A percentile compares a stretch with the other conserved stretches of the same genome.
Conservation (phyloP, 1,140 invertebrate genomes). For the Scaptomyza hsui region DNA sequence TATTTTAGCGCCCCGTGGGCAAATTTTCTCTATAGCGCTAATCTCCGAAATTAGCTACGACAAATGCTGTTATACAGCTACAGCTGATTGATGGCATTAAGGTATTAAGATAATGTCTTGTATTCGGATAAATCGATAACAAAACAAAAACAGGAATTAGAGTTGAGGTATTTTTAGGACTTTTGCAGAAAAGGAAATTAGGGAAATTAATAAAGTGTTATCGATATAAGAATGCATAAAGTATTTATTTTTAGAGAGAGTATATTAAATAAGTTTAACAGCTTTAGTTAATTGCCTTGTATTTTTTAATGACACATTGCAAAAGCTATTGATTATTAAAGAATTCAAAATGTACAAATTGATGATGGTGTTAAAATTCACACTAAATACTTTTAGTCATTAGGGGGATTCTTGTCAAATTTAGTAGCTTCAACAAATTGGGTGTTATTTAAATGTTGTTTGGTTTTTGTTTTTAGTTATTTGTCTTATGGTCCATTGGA, state of each 20-base stretch:
- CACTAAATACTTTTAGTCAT: background rate
- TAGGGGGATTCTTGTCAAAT: too few species aligned
- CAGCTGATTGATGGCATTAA: background rate
- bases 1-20: background rate
- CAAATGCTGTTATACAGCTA: slow-evolving; percentile 42
- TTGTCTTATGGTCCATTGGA: background rate
- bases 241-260: too few species aligned
- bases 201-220: too few species aligned
- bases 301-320: background rate
- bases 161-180: too few species aligned
- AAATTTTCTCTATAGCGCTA: slow-evolving; percentile 39
- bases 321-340: background rate
- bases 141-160: too few species aligned
- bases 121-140: background rate
- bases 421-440: slow-evolving; percentile 7
- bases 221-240: too few species aligned
- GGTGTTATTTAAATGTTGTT: background rate
- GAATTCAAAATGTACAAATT: background rate
- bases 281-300: background rate
- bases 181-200: too few species aligned
- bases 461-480: background rate
- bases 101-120: background rate
- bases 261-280: too few species aligned
- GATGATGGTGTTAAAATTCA: background rate
- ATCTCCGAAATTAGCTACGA: slow-evolving; percentile 48